Evolutionary conservation across 2,797 vertebrate species (phyloP).

Genomic region (Heteromormyrus szaboi): DNA sequence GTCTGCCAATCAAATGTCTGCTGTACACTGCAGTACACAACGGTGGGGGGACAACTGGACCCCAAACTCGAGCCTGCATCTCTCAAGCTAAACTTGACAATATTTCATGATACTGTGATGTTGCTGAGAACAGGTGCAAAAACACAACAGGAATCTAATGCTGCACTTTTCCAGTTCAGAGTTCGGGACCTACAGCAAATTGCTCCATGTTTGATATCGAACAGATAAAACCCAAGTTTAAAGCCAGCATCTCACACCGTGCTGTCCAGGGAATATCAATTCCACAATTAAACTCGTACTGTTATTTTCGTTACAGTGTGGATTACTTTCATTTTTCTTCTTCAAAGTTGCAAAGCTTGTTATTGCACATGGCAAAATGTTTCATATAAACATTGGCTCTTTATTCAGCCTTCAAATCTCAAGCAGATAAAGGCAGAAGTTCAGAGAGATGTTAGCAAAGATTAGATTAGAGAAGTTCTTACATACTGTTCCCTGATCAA

Average conservation of each 20-base stretch:
- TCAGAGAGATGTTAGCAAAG: not conserved
- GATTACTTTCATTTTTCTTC: not conserved
- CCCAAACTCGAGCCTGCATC: not conserved
- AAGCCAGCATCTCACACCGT: not conserved
- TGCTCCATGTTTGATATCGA: not conserved
- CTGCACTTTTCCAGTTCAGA: not conserved
- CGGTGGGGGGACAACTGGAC: not conserved
- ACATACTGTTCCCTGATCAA: not conserved
- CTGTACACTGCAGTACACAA: not conserved
- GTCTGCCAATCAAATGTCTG: not conserved
- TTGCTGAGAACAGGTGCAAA: not conserved
- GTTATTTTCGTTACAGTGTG: not conserved
- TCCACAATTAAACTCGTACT: not conserved
- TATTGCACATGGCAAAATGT: not conserved
- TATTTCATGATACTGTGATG: not conserved
- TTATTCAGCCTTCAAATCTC: not conserved
- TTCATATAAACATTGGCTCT: not conserved
- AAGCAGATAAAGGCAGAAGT: not conserved
- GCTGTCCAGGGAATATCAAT: not conserved
- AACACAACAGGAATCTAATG: not conserved
- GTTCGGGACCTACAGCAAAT: not conserved
- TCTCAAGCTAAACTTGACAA: not conserved
- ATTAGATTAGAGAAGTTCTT: not conserved
- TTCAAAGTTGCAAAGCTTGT: not conserved
- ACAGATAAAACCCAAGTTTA: not conserved